A percentile compares a stretch with the other conserved stretches of the same genome.
These are phyloP conservation scores for Syrista parreyssii DNA, from an alignment of 2,888 invertebrate genomes.

Conservation along the genomic window DNA sequence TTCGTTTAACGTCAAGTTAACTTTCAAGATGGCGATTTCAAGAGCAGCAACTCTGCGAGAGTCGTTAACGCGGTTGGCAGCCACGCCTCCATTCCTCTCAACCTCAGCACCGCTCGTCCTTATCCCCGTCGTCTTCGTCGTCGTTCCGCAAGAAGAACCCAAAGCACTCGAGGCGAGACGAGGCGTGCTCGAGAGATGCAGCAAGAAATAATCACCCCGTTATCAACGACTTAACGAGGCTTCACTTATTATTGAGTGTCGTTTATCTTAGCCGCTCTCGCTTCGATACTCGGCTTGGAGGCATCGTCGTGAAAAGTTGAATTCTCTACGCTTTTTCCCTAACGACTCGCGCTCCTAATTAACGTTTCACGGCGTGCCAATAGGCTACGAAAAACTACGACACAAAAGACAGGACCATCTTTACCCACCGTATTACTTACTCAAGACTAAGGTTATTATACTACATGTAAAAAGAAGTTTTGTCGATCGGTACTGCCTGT, in stretches of 20 bases:
- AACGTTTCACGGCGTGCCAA: conserved; percentile 36
- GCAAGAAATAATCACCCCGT: conserved; percentile 49
- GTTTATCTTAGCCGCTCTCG: conserved; percentile 32
- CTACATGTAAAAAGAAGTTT: not conserved
- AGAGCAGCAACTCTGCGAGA: conserved; percentile 28
- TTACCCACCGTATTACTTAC: not conserved
- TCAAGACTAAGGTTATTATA: not conserved
- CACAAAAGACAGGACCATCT: not conserved
- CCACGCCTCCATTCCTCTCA: conserved; percentile 46
- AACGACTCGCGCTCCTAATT: conserved; percentile 32
- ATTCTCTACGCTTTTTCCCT: conserved; percentile 25
- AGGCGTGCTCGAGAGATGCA: conserved; percentile 36
- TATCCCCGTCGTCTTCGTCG: conserved; percentile 22
- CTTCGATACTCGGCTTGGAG: not conserved
- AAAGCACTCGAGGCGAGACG: conserved; percentile 41
- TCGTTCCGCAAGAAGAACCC: conserved; percentile 25
- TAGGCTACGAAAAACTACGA: not conserved
- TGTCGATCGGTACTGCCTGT: not conserved
- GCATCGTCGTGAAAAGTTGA: not conserved
- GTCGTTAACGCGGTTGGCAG: conserved; percentile 53
- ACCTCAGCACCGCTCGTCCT: not conserved
- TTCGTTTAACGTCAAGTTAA: conserved; percentile 44
- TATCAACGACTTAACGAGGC: conserved; percentile 49
- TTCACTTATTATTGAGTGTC: conserved; percentile 47
- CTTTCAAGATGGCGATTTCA: conserved; percentile 40